phyloP scores from a whole-genome alignment of 2,113 vertebrate genomes.

The Scomber colias region DNA sequence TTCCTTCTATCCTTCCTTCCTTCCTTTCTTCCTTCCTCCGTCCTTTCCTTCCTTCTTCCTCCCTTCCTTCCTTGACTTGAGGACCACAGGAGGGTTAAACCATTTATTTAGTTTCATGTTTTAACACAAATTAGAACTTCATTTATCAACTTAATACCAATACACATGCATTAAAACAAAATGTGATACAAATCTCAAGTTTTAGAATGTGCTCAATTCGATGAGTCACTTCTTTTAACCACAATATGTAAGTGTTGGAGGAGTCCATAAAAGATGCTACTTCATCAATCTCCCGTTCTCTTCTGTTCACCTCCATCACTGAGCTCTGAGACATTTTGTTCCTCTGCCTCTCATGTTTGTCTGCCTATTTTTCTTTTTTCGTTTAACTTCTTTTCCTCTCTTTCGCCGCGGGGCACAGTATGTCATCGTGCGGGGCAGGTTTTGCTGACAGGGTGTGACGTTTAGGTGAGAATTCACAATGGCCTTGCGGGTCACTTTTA shows the following conservation, averaged over 20 bases:
- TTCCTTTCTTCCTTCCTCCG: no score
- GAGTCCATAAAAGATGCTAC: conserved; percentile 30
- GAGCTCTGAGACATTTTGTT: conserved; percentile 58
- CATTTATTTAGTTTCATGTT: not conserved
- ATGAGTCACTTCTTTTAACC: not conserved
- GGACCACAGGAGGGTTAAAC: not conserved
- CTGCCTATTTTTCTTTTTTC: conserved; percentile 50
- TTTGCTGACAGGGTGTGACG: conserved; percentile 57
- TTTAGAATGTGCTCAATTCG: not conserved
- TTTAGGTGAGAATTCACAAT: conserved; percentile 53
- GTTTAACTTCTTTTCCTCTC: conserved; percentile 51
- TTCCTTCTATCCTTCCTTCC: no score
- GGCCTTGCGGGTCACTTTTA: conserved; percentile 59
- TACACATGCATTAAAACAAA: not conserved
- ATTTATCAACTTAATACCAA: not conserved
- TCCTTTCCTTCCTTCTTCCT: no score
- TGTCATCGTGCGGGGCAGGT: conserved; percentile 55
- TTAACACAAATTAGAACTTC: not conserved
- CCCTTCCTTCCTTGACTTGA: no score
- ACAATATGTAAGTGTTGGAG: conserved; percentile 2
- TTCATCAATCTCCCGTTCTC: conserved; percentile 20
- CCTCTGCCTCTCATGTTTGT: conserved; percentile 21
- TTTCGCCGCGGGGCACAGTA: conserved; percentile 51
- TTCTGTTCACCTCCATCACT: conserved; percentile 59
- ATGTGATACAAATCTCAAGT: not conserved